A percentile compares a stretch with the other conserved stretches of the same genome.
These are phyloP conservation scores for Crossaster papposus DNA, from an alignment of 53 echinoderm and acorn worm species.

Conservation along the genomic window DNA sequence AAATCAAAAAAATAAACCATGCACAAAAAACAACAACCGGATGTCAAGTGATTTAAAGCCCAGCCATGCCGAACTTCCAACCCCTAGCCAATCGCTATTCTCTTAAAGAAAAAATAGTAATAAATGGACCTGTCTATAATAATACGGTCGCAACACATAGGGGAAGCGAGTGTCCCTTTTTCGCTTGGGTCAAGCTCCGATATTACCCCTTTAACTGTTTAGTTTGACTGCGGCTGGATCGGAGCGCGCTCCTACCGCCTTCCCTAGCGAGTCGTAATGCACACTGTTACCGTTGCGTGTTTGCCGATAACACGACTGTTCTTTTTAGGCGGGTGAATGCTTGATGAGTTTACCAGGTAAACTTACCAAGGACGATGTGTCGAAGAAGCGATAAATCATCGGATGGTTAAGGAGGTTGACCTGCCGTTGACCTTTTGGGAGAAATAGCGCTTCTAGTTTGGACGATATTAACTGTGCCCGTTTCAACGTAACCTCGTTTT, in stretches of 20 bases:
- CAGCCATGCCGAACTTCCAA: not conserved
- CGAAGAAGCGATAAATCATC: not conserved
- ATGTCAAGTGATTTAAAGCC: constrained; percentile 22
- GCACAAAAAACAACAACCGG: not conserved
- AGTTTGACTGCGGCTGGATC: not conserved
- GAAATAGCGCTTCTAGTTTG: not conserved
- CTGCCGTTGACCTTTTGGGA: not conserved
- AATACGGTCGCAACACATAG: not conserved
- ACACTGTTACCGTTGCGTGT: constrained; percentile 14
- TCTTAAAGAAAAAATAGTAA: not conserved
- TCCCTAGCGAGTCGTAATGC: constrained; percentile 25
- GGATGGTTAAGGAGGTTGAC: not conserved
- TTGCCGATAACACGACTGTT: not conserved
- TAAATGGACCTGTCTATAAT: not conserved
- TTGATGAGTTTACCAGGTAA: not conserved
- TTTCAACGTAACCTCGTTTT: not conserved
- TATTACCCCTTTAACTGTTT: not conserved
- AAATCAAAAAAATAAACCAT: not conserved
- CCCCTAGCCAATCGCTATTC: not conserved
- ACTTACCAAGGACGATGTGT: not conserved
- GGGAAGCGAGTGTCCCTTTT: not conserved
- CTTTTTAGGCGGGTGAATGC: not conserved
- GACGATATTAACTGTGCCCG: not conserved
- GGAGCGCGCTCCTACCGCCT: not conserved
- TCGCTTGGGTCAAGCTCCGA: not conserved